A percentile compares a stretch with the other conserved stretches of the same genome.
Evolutionary conservation across 2,888 invertebrate species (phyloP).

Genomic region (Pheosia tremula): DNA sequence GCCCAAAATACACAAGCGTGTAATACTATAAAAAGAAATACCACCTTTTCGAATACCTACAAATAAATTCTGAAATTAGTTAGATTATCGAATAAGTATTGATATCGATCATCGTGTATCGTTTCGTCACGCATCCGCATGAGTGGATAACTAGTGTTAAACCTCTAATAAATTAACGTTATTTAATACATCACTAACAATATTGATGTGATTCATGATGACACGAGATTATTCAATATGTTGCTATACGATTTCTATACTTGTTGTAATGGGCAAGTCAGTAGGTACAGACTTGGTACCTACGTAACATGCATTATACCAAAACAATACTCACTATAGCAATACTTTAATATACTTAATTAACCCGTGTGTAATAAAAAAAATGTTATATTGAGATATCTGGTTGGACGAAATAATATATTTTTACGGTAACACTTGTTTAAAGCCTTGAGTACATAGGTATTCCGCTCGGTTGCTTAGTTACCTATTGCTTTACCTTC

Average conservation of each 20-base stretch:
- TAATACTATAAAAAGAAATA: neutral
- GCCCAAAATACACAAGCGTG: no score
- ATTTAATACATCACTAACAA: neutral
- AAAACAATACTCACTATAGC: no score
- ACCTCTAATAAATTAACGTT: neutral
- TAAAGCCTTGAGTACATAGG: slow-evolving; percentile 41
- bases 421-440: slow-evolving; percentile 17
- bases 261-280: no score
- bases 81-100: neutral
- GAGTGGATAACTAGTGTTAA: neutral
- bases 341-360: no score
- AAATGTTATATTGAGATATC: neutral
- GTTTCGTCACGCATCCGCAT: slow-evolving; percentile 5
- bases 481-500: slow-evolving; percentile 40
- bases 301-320: no score
- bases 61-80: neutral
- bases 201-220: neutral
- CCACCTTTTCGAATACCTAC: neutral
- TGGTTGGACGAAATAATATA: neutral
- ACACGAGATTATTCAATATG: neutral
- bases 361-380: no score
- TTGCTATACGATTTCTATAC: no score
- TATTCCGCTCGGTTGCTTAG: slow-evolving; percentile 47
- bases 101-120: neutral
- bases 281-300: no score